These are phyloP conservation scores for Mungos mungo DNA, from an alignment of 2,113 vertebrate species.

Conservation along the genomic window DNA sequence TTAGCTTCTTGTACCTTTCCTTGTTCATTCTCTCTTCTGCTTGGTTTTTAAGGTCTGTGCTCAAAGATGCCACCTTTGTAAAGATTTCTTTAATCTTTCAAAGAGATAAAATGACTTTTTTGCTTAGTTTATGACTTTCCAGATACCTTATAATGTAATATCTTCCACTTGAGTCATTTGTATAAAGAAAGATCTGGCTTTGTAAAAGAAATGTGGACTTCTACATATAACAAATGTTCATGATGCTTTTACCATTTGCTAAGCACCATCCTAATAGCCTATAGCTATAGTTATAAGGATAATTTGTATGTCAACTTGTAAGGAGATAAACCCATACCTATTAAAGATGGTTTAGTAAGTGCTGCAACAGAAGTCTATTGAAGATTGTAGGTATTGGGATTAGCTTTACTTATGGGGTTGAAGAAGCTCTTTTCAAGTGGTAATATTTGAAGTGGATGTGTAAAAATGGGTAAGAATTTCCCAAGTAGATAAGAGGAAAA, in stretches of 20 bases:
- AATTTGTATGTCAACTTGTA: background rate
- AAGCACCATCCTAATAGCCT: background rate
- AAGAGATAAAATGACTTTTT: background rate
- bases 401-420: background rate
- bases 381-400: background rate
- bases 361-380: background rate
- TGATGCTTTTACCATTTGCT: background rate
- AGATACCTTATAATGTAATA: background rate
- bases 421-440: background rate
- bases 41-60: background rate
- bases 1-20: background rate
- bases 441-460: background rate
- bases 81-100: background rate
- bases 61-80: background rate
- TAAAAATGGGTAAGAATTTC: constrained; percentile 12
- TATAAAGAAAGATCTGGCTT: background rate
- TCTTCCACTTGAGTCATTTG: background rate
- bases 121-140: background rate
- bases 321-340: background rate
- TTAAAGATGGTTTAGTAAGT: constrained; percentile 26
- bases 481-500: background rate
- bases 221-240: background rate
- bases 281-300: background rate
- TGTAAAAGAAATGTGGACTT: background rate
- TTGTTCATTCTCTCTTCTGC: background rate